Conservation (phyloP, 2,113 vertebrate genomes). For the Euleptes europaea region DNA sequence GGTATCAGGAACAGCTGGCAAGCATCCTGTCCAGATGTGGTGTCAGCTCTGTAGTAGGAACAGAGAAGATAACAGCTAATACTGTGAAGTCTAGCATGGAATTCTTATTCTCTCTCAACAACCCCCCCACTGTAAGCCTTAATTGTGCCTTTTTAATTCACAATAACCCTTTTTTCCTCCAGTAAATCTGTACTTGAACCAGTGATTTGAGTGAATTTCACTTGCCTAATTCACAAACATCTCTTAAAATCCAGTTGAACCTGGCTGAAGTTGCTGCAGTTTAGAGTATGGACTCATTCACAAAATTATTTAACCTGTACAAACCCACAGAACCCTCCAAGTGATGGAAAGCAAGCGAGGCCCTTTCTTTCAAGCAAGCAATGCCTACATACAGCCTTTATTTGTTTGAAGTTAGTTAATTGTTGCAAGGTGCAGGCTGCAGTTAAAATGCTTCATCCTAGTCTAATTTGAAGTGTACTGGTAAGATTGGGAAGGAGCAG, state of each 20-base stretch:
- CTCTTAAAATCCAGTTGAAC: background rate
- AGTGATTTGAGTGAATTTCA: background rate
- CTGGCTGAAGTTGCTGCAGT: conserved; percentile 42
- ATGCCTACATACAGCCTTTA: background rate
- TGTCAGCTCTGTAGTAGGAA: background rate
- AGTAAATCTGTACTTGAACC: background rate
- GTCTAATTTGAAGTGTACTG: conserved; percentile 22
- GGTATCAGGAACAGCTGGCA: background rate
- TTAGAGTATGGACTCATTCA: conserved; percentile 51
- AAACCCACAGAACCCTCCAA: background rate
- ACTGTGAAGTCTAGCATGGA: background rate
- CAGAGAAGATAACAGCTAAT: background rate
- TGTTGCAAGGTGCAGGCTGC: conserved; percentile 35
- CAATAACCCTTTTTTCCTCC: background rate
- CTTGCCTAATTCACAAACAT: background rate
- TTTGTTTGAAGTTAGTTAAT: background rate
- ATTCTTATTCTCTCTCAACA: background rate
- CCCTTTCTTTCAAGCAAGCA: background rate
- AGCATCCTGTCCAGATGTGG: background rate
- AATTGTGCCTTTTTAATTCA: background rate
- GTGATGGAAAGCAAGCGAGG: background rate
- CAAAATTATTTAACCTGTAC: conserved; percentile 27
- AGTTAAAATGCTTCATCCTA: conserved; percentile 50
- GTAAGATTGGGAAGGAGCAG: background rate
- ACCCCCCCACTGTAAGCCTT: background rate